phyloP scores from a whole-genome alignment of 1,140 invertebrate genomes.

The Globodera ellingtonae region DNA sequence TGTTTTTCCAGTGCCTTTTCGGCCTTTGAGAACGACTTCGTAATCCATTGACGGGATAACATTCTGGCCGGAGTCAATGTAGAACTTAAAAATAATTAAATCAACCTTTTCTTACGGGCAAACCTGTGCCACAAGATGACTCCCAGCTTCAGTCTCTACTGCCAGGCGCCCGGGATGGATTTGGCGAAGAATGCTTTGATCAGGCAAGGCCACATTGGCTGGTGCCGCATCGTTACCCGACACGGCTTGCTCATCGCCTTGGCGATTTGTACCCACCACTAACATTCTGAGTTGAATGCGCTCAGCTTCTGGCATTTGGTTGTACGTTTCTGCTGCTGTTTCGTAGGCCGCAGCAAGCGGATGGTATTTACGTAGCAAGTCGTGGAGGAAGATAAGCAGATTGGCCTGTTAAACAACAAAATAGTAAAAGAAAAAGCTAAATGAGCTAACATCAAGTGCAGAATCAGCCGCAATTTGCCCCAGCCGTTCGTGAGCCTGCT shows the following conservation, averaged over 20 bases:
- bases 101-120: too few relatives aligned
- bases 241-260: not conserved
- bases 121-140: slow-evolving; percentile 11
- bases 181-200: not conserved
- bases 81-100: too few relatives aligned
- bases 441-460: too few relatives aligned
- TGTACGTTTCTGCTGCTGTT: not conserved
- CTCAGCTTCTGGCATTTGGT: not conserved
- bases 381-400: not conserved
- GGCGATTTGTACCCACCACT: not conserved
- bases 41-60: not conserved
- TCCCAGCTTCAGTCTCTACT: not conserved
- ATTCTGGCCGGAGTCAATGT: not conserved
- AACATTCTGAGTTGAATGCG: not conserved
- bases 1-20: not conserved
- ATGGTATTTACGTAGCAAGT: not conserved
- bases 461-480: not conserved
- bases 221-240: not conserved
- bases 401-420: too few relatives aligned
- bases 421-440: too few relatives aligned
- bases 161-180: not conserved
- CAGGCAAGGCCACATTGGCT: not conserved
- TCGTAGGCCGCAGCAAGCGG: not conserved
- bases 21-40: not conserved
- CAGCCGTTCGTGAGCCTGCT: not conserved